Evolutionary conservation across 2,113 vertebrate genomes (phyloP), one percentile per base, ranked within the genome.

Genomic region (Oreocharis arfaki): DNA sequence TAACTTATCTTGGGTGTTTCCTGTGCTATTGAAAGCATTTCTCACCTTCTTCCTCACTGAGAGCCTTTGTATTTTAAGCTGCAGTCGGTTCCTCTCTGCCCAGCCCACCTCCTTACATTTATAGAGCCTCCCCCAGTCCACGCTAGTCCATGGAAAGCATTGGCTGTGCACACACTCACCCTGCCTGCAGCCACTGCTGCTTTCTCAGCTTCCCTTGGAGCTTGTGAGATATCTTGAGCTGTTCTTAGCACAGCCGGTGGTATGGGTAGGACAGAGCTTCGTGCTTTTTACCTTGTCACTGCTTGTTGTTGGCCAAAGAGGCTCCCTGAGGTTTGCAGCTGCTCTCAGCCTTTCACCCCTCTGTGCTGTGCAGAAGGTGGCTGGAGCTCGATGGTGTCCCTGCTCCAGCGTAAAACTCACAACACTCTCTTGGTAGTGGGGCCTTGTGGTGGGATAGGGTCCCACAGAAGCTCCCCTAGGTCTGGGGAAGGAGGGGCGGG

Each of bases 1-100:
- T 95, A 92, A 32, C 44, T 87, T 95, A 96, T 95, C 94, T 90
- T 81, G 84, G 93, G 94, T 87, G 94, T 96, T 96, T 61, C 80
- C 69, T 81, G 84, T 75, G 47, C 39, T 70, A 52, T 16, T 74
- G 76, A 84, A 92, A 86, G 33, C 49, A 42, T 88, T 93, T 87
- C 68, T 92, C 80, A 56, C 52, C 87, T 70, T 90, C 60, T 77
- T 90, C 39, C 76, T 74, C 56, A 33, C 39, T 32, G 47, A 16
- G 8, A 89, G 37, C 19, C 19, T 84, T 84, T 90, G 71, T 85
- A 49, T 93, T 94, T 90, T 50, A 69, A 88, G 82, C 70, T 87
- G 70, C 65, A 85, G 61, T 53, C 0, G 0, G 50, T 84, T 94
- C 59, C 71, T 80, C 64, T 87, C 50, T 87, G 65, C 84, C 88